Evolutionary conservation across 2,797 vertebrate species (phyloP).

Genomic region (Phoxinus dragarum): DNA sequence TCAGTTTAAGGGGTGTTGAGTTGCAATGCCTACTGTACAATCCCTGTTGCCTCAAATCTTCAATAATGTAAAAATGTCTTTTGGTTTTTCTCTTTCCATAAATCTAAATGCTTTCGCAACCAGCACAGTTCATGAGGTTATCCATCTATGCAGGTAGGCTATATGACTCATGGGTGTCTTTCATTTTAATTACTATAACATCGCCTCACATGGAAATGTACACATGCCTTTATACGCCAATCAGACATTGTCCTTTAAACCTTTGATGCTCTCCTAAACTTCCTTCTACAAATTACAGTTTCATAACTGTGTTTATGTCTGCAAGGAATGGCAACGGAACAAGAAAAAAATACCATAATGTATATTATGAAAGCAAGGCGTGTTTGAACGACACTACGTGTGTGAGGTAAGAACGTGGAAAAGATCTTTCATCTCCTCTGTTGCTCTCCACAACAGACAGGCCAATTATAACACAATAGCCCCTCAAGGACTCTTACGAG

Average conservation of each 20-base stretch:
- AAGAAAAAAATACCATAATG: conserved; percentile 1
- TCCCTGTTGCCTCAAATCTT: not conserved
- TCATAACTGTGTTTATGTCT: conserved; percentile 20
- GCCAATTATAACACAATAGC: conserved; percentile 48
- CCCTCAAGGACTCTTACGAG: conserved; percentile 36
- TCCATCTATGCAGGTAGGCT: not conserved
- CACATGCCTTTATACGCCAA: not conserved
- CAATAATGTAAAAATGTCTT: not conserved
- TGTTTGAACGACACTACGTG: conserved; percentile 22
- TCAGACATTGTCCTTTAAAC: conserved; percentile 53
- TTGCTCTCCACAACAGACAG: not conserved
- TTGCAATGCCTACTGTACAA: not conserved
- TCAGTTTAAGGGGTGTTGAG: no score
- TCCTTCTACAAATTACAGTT: conserved; percentile 6
- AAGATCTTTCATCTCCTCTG: not conserved
- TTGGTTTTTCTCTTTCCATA: not conserved
- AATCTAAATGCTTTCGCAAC: not conserved
- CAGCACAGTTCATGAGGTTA: not conserved
- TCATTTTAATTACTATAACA: conserved; percentile 11
- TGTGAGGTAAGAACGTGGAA: conserved; percentile 6
- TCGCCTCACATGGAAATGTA: conserved; percentile 21
- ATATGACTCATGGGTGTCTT: conserved; percentile 32
- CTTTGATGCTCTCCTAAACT: not conserved
- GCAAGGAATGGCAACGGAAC: not conserved
- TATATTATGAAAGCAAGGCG: conserved; percentile 13